A percentile compares a stretch with the other conserved stretches of the same genome.
Conservation (phyloP, 2,888 invertebrate genomes). For the Dusona sp. region DNA sequence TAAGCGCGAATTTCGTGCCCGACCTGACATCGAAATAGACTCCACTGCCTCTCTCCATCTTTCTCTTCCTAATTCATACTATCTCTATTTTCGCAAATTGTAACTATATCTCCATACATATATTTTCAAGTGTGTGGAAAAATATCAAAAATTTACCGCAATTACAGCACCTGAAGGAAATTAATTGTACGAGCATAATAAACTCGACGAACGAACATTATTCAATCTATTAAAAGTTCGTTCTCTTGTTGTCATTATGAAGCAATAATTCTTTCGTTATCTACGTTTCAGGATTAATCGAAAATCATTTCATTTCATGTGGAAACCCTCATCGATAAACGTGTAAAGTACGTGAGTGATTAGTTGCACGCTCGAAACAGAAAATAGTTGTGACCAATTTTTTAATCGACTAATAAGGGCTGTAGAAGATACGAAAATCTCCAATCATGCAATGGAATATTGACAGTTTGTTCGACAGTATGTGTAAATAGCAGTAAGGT, state of each 20-base stretch:
- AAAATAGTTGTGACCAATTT: no score
- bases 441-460: not conserved
- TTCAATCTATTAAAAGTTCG: constrained; percentile 65
- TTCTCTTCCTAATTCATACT: not conserved
- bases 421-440: not conserved
- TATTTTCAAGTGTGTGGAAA: constrained; percentile 37
- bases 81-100: constrained; percentile 4
- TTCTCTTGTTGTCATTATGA: not conserved
- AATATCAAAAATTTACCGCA: constrained; percentile 41
- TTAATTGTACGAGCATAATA: constrained; percentile 48
- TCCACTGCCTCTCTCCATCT: constrained; percentile 20
- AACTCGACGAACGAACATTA: constrained; percentile 43
- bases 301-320: not conserved
- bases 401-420: no score
- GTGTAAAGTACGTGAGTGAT: no score
- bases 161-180: constrained; percentile 43
- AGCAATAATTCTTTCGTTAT: not conserved
- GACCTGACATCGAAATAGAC: constrained; percentile 69
- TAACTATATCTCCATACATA: constrained; percentile 1
- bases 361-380: no score
- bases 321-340: not conserved
- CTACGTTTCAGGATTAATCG: not conserved
- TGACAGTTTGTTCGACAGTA: not conserved
- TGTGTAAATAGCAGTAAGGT: not conserved
- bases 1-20: constrained; percentile 66